A percentile compares a stretch with the other conserved stretches of the same genome.
phyloP scores from a whole-genome alignment of 2,797 vertebrate genomes.

The Eidolon dupreanum region DNA sequence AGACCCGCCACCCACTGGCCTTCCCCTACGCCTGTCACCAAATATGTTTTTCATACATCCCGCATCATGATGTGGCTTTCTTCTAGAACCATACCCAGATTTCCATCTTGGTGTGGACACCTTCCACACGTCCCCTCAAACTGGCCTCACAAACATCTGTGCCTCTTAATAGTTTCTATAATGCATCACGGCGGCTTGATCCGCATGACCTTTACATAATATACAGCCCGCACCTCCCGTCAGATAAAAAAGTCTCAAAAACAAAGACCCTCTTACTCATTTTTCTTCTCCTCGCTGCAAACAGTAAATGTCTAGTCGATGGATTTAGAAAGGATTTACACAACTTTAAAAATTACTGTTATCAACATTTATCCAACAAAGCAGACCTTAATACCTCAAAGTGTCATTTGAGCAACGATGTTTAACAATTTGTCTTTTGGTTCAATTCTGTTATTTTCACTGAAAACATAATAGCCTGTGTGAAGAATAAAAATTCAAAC shows the following conservation, averaged over 20 bases:
- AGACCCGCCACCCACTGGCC: background rate
- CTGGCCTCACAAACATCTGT: background rate
- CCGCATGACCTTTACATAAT: too few relatives aligned
- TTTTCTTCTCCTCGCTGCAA: background rate
- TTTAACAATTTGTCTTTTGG: background rate
- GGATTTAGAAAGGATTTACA: background rate
- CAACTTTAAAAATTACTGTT: background rate
- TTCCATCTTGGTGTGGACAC: background rate
- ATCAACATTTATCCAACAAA: background rate
- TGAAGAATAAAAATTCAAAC: constrained; percentile 14
- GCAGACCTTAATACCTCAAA: background rate
- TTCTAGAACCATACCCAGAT: background rate
- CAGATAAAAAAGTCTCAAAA: background rate
- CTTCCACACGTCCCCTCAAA: too few relatives aligned
- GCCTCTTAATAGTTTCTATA: background rate
- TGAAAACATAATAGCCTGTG: background rate
- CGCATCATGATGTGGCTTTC: background rate
- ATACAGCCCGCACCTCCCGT: accelerated
- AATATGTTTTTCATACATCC: background rate
- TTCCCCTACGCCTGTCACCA: background rate
- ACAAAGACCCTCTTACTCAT: background rate
- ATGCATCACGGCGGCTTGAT: accelerated
- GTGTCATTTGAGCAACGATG: background rate
- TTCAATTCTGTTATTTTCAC: constrained; percentile 16
- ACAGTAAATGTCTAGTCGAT: background rate